A percentile compares a stretch with the other conserved stretches of the same genome.
Evolutionary conservation across 2,797 vertebrate genomes (phyloP).

Genomic region (Hozukius guyotensis): DNA sequence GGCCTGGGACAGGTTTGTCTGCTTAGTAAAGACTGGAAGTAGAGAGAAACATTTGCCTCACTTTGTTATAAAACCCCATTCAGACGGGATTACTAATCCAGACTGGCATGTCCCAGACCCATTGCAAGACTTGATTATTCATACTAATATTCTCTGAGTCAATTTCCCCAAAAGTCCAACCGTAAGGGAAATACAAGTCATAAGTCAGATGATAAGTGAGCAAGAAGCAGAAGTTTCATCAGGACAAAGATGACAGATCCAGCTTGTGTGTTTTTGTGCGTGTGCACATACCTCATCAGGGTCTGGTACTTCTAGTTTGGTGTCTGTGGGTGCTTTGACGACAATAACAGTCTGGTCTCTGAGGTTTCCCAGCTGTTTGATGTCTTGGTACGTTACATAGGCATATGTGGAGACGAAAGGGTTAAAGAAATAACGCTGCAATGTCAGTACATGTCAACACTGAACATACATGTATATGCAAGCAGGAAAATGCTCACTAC

Average conservation of each 20-base stretch:
- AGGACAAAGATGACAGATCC: neutral
- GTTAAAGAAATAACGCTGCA: slow-evolving; percentile 67
- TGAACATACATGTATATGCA: neutral
- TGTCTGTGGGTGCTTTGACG: slow-evolving; percentile 96
- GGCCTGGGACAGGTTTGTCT: neutral
- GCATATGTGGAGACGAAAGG: slow-evolving; percentile 84
- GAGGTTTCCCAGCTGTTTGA: slow-evolving; percentile 91
- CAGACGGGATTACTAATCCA: neutral
- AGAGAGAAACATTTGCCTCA: neutral
- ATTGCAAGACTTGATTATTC: neutral
- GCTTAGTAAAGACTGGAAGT: neutral
- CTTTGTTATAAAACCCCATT: neutral
- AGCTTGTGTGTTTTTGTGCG: neutral
- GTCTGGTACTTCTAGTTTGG: slow-evolving; percentile 96
- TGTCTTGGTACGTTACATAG: slow-evolving; percentile 96
- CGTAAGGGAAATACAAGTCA: neutral
- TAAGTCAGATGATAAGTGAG: neutral
- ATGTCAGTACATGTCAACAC: neutral
- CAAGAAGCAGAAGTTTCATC: neutral
- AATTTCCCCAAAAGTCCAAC: neutral
- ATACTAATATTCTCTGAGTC: neutral
- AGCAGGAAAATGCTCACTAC: neutral
- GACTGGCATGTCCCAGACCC: neutral
- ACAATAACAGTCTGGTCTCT: slow-evolving; percentile 97
- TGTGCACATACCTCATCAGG: slow-evolving; percentile 89